A percentile compares a stretch with the other conserved stretches of the same genome.
Conservation (phyloP, 2,113 vertebrate species). For the Siniperca knerii region DNA sequence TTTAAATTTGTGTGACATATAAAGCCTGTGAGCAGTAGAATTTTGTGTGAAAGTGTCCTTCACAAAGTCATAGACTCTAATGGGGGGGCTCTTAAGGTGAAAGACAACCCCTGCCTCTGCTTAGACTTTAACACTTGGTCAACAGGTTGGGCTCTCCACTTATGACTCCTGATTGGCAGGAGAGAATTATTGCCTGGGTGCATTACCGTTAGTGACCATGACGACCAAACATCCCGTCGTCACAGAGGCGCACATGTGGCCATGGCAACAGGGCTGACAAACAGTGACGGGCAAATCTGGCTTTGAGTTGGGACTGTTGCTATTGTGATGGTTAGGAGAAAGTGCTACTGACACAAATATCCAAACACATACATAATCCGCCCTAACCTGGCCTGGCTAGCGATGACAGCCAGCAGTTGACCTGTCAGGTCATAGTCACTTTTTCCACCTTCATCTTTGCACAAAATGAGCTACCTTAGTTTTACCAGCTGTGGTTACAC, state of each 20-base stretch:
- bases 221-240: slow-evolving; percentile 59
- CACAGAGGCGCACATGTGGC: slow-evolving; percentile 34
- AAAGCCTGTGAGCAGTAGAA: not conserved
- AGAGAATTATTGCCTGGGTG: slow-evolving; percentile 42
- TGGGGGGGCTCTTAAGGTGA: not conserved
- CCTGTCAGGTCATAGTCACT: slow-evolving; percentile 59
- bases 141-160: not conserved
- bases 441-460: slow-evolving; percentile 65
- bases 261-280: slow-evolving; percentile 71
- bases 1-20: not conserved
- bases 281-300: slow-evolving; percentile 59
- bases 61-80: not conserved
- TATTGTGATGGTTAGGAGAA: slow-evolving; percentile 53
- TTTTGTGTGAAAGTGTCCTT: not conserved
- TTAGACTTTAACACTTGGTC: not conserved
- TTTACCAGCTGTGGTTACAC: not conserved
- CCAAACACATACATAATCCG: slow-evolving; percentile 71
- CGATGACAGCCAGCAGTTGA: slow-evolving; percentile 62
- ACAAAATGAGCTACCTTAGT: slow-evolving; percentile 18
- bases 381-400: slow-evolving; percentile 57
- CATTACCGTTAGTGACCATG: slow-evolving; percentile 46
- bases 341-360: slow-evolving; percentile 68
- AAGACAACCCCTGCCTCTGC: not conserved
- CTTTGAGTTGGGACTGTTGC: slow-evolving; percentile 39
- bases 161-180: slow-evolving; percentile 52